phyloP scores from a whole-genome alignment of 1,140 invertebrate species.

The Orchestia grillus region DNA sequence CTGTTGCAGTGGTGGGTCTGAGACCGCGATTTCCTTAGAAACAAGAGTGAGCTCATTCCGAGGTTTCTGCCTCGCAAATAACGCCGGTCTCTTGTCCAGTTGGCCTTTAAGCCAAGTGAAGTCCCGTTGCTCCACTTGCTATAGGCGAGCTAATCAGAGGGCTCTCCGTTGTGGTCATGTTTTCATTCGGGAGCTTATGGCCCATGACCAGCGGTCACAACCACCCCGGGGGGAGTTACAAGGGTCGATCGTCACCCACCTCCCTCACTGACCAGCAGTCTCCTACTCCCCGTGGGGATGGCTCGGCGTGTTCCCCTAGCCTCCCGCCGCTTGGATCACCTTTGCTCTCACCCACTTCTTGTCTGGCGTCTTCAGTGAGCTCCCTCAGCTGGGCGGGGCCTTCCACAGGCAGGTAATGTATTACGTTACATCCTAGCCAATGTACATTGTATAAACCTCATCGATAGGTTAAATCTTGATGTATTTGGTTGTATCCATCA shows the following conservation, averaged over 20 bases:
- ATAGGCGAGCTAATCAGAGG: neutral
- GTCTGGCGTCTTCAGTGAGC: neutral
- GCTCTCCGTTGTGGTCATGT: neutral
- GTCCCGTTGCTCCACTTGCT: neutral
- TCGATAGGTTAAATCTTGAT: no score
- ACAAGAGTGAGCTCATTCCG: neutral
- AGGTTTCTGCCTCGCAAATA: neutral
- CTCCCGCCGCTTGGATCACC: neutral
- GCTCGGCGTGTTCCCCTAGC: neutral
- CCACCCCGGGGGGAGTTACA: neutral
- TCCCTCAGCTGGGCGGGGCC: slow-evolving; percentile 36
- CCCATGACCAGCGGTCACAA: neutral
- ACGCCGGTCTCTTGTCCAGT: neutral
- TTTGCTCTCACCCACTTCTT: slow-evolving; percentile 24
- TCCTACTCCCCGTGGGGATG: slow-evolving; percentile 22
- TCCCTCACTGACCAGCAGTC: slow-evolving; percentile 16
- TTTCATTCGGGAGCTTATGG: slow-evolving; percentile 38
- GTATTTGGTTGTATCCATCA: no score
- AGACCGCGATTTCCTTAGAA: neutral
- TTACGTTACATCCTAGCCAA: no score
- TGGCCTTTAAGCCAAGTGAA: neutral
- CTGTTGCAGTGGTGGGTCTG: neutral
- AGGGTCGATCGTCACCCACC: neutral
- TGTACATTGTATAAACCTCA: no score
- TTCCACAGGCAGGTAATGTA: slow-evolving; percentile 31